phyloP scores from a whole-genome alignment of 2,888 invertebrate genomes.

The Loripinus fragilis region DNA sequence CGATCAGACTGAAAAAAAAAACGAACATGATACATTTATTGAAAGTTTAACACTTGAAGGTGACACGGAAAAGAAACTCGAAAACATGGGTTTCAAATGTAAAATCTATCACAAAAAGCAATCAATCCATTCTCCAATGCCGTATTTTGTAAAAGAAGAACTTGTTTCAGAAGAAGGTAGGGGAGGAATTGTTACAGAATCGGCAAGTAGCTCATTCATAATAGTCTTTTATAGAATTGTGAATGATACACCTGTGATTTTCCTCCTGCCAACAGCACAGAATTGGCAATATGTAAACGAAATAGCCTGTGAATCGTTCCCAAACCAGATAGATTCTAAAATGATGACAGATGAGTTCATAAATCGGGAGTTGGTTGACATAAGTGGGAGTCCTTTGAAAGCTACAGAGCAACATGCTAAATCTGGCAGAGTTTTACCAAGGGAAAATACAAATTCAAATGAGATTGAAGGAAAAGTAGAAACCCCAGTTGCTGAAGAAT shows the following conservation, averaged over 20 bases:
- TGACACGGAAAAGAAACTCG: background rate
- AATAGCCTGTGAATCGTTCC: background rate
- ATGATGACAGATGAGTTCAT: background rate
- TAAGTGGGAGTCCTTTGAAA: background rate
- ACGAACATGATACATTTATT: background rate
- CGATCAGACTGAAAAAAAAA: background rate
- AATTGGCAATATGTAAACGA: background rate
- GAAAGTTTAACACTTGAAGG: background rate
- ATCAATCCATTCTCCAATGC: too few relatives aligned
- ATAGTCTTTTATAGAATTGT: too few relatives aligned
- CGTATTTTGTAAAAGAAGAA: too few relatives aligned
- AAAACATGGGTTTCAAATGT: background rate
- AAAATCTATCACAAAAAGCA: background rate
- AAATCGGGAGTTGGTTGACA: background rate
- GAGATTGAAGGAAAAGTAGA: background rate
- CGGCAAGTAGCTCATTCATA: background rate
- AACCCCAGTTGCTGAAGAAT: background rate
- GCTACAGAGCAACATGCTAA: background rate
- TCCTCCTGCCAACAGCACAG: background rate
- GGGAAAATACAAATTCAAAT: background rate
- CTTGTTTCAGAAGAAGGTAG: too few relatives aligned
- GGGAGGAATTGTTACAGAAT: too few relatives aligned
- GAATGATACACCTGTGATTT: background rate
- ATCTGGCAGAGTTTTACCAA: background rate
- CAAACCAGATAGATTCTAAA: background rate